A percentile compares a stretch with the other conserved stretches of the same genome.
phyloP scores from a whole-genome alignment of 2,797 vertebrate species.

The Catharus ustulatus region DNA sequence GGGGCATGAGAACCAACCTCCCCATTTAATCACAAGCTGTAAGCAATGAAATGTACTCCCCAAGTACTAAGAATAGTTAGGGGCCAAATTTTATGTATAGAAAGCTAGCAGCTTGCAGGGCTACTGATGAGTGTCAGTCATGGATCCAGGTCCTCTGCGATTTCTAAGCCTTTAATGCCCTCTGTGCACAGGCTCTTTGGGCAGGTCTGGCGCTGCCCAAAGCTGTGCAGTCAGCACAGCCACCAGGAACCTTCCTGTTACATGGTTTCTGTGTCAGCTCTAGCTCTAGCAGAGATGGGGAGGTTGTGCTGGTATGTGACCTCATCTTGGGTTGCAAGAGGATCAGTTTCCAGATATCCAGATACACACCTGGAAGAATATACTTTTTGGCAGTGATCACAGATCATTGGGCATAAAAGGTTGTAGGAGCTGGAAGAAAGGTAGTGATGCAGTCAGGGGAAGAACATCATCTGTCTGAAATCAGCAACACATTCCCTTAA shows the following conservation, averaged over 20 bases:
- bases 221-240: neutral
- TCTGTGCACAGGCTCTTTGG: neutral
- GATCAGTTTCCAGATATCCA: neutral
- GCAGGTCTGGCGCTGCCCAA: neutral
- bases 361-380: neutral
- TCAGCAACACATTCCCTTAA: neutral
- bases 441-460: neutral
- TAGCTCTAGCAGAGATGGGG: neutral
- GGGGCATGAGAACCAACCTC: slow-evolving; percentile 13
- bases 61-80: neutral
- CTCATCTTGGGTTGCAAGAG: neutral
- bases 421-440: neutral
- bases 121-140: neutral
- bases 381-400: neutral
- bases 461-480: neutral
- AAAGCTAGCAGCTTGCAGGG: neutral
- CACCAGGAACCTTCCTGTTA: neutral
- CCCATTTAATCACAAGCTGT: neutral
- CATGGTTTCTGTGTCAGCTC: neutral
- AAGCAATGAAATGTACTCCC: neutral
- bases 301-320: neutral
- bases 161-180: neutral
- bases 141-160: neutral
- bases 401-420: neutral
- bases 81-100: neutral